Evolutionary conservation across 2,113 vertebrate genomes (phyloP).

Genomic region (Melanostigma gelatinosum): DNA sequence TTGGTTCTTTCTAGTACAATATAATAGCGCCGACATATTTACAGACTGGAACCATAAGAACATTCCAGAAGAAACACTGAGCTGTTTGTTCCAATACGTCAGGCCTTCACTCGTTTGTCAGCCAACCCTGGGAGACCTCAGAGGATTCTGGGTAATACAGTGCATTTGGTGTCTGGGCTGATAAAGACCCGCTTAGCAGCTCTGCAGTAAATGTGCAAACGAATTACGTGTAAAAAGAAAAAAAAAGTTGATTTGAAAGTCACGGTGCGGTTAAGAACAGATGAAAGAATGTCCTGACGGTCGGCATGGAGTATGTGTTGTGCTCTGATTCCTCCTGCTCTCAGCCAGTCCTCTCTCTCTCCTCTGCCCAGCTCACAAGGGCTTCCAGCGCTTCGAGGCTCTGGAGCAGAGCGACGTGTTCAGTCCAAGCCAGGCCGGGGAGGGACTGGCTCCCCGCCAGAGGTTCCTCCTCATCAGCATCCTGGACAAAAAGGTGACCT

Average conservation of each 20-base stretch:
- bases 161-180: neutral
- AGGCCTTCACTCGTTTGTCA: neutral
- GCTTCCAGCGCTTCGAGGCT: slow-evolving; percentile 93
- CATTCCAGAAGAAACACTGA: neutral
- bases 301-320: neutral
- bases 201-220: neutral
- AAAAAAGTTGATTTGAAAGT: neutral
- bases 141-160: neutral
- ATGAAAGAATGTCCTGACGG: neutral
- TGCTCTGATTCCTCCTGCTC: neutral
- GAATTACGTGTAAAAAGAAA: neutral
- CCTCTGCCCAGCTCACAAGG: slow-evolving; percentile 88
- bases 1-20: neutral
- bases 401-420: slow-evolving; percentile 86
- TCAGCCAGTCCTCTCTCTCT: slow-evolving; percentile 14
- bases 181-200: neutral
- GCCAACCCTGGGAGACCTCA: neutral
- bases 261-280: neutral
- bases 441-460: slow-evolving; percentile 88
- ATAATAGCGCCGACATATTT: neutral
- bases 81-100: neutral
- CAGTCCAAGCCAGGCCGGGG: slow-evolving; percentile 68
- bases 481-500: slow-evolving; percentile 90
- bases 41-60: neutral
- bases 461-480: slow-evolving; percentile 90